A percentile compares a stretch with the other conserved stretches of the same genome.
phyloP scores from a whole-genome alignment of 2,888 invertebrate species.

The Clistopyga incitator region DNA sequence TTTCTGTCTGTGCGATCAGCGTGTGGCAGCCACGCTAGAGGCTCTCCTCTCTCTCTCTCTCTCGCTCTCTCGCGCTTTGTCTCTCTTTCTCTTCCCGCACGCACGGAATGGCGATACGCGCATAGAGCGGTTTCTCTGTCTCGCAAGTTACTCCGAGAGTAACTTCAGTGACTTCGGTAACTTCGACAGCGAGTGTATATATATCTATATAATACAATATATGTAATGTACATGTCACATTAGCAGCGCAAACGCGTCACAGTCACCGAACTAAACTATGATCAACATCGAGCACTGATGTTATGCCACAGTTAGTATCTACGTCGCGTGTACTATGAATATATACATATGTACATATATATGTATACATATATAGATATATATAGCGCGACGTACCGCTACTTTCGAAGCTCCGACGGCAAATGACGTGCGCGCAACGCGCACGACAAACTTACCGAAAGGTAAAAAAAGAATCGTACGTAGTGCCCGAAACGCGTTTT shows the following conservation, averaged over 20 bases:
- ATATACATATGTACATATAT: no score
- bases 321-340: background rate
- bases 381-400: background rate
- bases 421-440: background rate
- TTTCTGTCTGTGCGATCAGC: background rate
- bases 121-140: background rate
- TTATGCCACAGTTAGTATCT: background rate
- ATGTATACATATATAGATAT: background rate
- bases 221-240: background rate
- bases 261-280: background rate
- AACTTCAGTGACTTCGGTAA: no score
- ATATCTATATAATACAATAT: background rate
- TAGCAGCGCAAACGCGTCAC: background rate
- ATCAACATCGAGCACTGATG: slow-evolving; percentile 3
- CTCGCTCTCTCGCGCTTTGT: no score
- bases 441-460: background rate
- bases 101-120: slow-evolving; percentile 27
- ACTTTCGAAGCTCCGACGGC: background rate
- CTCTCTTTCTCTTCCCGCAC: background rate
- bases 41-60: background rate
- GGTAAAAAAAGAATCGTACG: background rate
- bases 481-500: background rate
- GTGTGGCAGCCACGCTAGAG: background rate
- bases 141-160: background rate
- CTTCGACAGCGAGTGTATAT: background rate